These are phyloP conservation scores for Limnephilus rhombicus DNA, from an alignment of 2,888 invertebrate species.

Conservation along the genomic window DNA sequence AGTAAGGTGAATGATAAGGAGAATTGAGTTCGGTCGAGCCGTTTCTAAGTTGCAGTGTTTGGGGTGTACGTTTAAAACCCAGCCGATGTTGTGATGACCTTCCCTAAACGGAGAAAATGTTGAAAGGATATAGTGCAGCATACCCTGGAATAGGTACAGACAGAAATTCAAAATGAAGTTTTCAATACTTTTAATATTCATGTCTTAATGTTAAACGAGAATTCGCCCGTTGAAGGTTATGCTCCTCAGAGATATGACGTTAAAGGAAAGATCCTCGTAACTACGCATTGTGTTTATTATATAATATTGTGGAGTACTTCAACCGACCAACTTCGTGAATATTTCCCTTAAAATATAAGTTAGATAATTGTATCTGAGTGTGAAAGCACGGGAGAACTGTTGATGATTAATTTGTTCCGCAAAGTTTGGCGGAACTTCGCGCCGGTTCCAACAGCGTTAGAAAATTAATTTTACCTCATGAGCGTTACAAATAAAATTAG, in stretches of 20 bases:
- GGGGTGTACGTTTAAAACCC: neutral
- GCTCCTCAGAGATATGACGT: neutral
- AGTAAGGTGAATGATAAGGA: too few species aligned
- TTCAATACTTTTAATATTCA: too few species aligned
- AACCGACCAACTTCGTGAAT: neutral
- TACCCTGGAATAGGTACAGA: too few species aligned
- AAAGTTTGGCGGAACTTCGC: conserved; percentile 25
- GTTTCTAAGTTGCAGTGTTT: too few species aligned
- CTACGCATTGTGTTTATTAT: neutral
- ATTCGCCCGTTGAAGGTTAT: neutral
- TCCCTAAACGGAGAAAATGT: neutral
- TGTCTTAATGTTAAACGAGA: neutral
- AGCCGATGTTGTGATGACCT: neutral
- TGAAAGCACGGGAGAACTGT: neutral
- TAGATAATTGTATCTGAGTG: conserved; percentile 18
- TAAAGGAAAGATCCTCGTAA: neutral
- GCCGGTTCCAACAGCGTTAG: neutral
- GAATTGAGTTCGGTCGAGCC: too few species aligned
- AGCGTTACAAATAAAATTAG: conserved; percentile 48
- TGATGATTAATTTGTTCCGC: conserved; percentile 47
- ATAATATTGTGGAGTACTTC: neutral
- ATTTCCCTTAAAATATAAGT: conserved; percentile 2
- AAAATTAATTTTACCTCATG: conserved; percentile 58
- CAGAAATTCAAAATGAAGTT: too few species aligned
- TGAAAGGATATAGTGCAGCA: too few species aligned